Base-by-base conservation (phyloP, 2,113 vertebrate species). In the Cranoglanis bouderius region DNA sequence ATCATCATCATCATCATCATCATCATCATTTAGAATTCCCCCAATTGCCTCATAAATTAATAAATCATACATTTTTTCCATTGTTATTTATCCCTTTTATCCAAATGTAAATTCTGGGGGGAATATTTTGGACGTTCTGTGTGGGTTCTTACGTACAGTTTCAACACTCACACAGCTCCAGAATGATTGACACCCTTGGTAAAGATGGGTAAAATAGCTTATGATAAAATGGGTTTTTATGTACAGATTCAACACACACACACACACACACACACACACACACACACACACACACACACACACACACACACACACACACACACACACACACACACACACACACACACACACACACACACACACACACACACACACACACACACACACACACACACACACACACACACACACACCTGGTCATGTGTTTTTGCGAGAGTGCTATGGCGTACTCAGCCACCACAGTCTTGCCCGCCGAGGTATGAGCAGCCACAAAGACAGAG, bases 371-470 rank as follows among this genome's bases (percentile, higher is more conserved):
- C 21, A 72, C 13, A 74, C 16, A 72, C 4, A 18, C 14, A 38
- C 49, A 57, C 21, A 32, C 14, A 24, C 10, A 72, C n/a, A 40
- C 10, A 46, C 19, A 21, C 53, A 88, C 29, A 55, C 46, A 35
- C 10, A 86, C 9, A 67, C 29, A 6, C 26, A 53, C 92, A 85
- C 85, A 98, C 97, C 97, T 96, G 0, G 97, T 98, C 97, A 98
- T 98, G 95, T 98, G 97, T 87, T 97, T 97, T 94, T 97, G 97
- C 0, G 97, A 97, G 77, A 98, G 95, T 0, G 97, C 97, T 29
- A 98, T 97, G 90, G 97, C 97, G 0, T 98, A 98, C 57, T 98
- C 97, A 0, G 97, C 97, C 91, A 98, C 97, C 85, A 97, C 97
- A 0, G 97, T 98, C 93, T 98, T 98, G 43, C 97, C 97, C 0